phyloP scores from a whole-genome alignment of 2,113 vertebrate genomes.

The Nycticryphes semicollaris region DNA sequence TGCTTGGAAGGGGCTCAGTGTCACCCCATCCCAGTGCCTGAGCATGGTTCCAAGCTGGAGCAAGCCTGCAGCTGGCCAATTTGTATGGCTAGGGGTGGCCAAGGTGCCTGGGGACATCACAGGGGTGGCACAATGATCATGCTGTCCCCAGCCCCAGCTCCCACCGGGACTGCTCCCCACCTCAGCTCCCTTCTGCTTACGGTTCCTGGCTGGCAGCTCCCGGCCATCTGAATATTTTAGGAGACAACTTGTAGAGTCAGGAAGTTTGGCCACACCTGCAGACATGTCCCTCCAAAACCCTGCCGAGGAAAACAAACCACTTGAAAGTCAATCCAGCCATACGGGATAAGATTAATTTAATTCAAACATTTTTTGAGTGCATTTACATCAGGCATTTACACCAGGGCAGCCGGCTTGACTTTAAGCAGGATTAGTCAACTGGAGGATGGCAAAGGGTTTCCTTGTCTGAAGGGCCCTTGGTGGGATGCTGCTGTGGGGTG shows the following conservation, averaged over 20 bases:
- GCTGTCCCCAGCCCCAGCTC: not conserved
- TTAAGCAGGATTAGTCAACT: constrained; percentile 44
- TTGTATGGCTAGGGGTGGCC: not conserved
- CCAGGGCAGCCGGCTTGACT: not conserved
- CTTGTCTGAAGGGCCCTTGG: constrained; percentile 16
- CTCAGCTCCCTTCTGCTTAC: rapidly evolving
- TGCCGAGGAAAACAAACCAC: not conserved
- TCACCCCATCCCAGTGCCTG: too few species aligned
- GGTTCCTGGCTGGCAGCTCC: not conserved
- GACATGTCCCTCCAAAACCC: not conserved
- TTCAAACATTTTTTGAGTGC: constrained; percentile 13
- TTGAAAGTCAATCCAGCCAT: constrained; percentile 34
- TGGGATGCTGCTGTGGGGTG: not conserved
- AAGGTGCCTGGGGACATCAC: not conserved
- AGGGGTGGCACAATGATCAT: not conserved
- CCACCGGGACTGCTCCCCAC: rapidly evolving
- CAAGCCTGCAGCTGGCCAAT: not conserved
- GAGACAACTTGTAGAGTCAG: not conserved
- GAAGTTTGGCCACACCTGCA: not conserved
- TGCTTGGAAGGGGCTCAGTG: not conserved
- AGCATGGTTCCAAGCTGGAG: not conserved
- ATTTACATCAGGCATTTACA: constrained; percentile 5
- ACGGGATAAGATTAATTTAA: constrained; percentile 17
- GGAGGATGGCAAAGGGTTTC: not conserved
- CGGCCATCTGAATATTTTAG: not conserved